Percentiles rank a stretch among this genome's conserved stretches.
Conservation (phyloP, 2,797 vertebrate genomes). For the Botia almorhae region DNA sequence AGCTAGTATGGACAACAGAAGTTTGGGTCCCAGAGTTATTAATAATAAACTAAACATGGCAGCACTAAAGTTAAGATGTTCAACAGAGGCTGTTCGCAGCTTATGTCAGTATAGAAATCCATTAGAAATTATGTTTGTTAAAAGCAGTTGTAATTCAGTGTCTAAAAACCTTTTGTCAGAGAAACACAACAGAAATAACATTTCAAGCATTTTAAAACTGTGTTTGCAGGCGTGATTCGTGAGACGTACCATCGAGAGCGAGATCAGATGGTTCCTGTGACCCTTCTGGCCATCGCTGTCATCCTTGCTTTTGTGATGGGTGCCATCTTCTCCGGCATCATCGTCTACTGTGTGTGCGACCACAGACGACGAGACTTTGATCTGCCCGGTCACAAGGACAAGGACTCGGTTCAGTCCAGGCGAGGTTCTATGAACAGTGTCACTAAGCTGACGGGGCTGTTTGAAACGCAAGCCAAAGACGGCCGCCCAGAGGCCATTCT, state of each 20-base stretch:
- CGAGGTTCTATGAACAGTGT: conserved; percentile 97
- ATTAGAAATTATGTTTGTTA: not conserved
- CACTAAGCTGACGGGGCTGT: conserved; percentile 95
- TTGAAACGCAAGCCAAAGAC: conserved; percentile 93
- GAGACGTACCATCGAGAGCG: conserved; percentile 97
- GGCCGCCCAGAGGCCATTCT: conserved; percentile 93
- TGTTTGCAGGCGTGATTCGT: conserved; percentile 94
- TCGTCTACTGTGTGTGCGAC: conserved; percentile 96
- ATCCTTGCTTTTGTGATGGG: conserved; percentile 98
- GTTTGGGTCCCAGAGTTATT: too few relatives aligned
- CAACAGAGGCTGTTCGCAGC: too few relatives aligned
- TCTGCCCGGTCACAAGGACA: conserved; percentile 86
- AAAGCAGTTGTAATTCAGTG: too few relatives aligned
- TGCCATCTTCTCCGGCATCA: conserved; percentile 94
- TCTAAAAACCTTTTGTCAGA: not conserved
- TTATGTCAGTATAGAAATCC: not conserved
- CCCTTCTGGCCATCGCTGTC: conserved; percentile 93
- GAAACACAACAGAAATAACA: not conserved
- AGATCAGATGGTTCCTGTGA: conserved; percentile 95
- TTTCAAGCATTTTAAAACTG: conserved; percentile 57
- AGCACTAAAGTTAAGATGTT: too few relatives aligned
- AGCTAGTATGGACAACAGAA: too few relatives aligned
- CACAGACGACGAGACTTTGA: conserved; percentile 90
- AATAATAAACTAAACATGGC: too few relatives aligned
- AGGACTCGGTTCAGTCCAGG: conserved; percentile 87